phyloP scores from a whole-genome alignment of 2,797 vertebrate species.

The Alosa sapidissima region DNA sequence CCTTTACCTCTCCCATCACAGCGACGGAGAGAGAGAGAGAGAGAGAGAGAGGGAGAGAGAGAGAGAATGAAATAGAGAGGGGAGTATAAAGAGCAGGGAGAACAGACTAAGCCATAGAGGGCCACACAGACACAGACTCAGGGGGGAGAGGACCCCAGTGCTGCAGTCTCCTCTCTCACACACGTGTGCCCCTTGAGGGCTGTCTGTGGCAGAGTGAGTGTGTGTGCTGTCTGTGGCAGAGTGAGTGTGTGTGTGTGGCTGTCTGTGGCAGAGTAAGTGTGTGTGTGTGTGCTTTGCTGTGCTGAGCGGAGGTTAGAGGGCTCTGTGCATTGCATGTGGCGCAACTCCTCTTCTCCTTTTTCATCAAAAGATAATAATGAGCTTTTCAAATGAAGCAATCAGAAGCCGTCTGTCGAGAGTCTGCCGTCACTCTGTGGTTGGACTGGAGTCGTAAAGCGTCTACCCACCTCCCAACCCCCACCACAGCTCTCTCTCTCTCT shows the following conservation, averaged over 20 bases:
- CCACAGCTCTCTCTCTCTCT: not conserved
- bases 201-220: not conserved
- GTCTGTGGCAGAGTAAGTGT: too few species aligned
- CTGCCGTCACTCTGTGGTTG: not conserved
- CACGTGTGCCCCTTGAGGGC: not conserved
- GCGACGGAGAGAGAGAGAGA: too few species aligned
- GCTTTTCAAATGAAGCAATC: conserved; percentile 25
- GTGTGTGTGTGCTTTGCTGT: too few species aligned
- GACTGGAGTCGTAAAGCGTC: not conserved
- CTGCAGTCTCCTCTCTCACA: not conserved
- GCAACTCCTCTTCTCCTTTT: not conserved
- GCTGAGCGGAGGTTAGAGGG: not conserved
- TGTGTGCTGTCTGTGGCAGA: too few species aligned
- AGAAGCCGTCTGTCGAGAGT: not conserved
- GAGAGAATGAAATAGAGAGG: conserved; percentile 36
- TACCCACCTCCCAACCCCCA: not conserved
- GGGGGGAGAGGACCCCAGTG: not conserved
- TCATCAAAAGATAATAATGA: conserved; percentile 9
- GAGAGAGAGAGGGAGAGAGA: conserved; percentile 31
- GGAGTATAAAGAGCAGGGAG: conserved; percentile 16
- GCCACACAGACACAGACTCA: conserved; percentile 24
- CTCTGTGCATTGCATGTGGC: not conserved
- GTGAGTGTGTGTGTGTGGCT: too few species aligned
- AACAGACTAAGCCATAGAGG: conserved; percentile 38
- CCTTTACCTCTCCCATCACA: conserved; percentile 49